Evolutionary conservation across 2,888 invertebrate species (phyloP), one percentile per base, ranked within the genome.

Genomic region (Plebejus melissa): DNA sequence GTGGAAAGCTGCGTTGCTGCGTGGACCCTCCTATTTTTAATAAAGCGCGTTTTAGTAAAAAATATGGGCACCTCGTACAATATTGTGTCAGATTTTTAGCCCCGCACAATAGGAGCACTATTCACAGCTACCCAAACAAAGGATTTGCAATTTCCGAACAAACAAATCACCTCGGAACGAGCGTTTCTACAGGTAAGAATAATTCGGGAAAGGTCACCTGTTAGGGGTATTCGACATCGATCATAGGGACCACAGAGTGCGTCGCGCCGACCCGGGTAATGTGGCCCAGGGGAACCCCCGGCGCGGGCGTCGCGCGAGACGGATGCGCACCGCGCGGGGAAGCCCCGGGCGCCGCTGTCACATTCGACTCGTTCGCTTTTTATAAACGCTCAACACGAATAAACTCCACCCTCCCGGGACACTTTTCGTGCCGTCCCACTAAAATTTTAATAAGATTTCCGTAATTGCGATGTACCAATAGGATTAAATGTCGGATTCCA

Each of bases 141-240:
- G 85, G 85, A 85, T 84, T 84, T 82, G 84, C 87, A 86, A 90
- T 90, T 88, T 88, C 84, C 86, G 83, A 84, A 86, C 86, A 89
- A 91, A 91, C 89, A 91, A 93, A 92, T 92, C 91, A 90, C 90
- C 87, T 87, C 89, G 90, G 90, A 91, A 88, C 90, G 90, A 92
- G 91, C 87, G 87, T 90, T 91, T 91, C 90, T 88, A 88, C 90
- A 89, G 90, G 90, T 89, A 90, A 86, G 86, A 92, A 92, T 93
- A 93, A 93, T 93, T 92, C 89, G 91, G 84, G 86, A 91, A 91
- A 93, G 93, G 93, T 93, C 93, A 93, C 92, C 90, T 91, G 92
- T 92, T 90, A 90, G 88, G 88, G 90, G 90, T 87, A 87, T 90
- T 89, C 90, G 88, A 87, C 92, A 92, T 93, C 93, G 93, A 93